Evolutionary conservation across 1,140 invertebrate species (phyloP), one percentile per base, ranked within the genome.

Genomic region (Drosophila murphyi): DNA sequence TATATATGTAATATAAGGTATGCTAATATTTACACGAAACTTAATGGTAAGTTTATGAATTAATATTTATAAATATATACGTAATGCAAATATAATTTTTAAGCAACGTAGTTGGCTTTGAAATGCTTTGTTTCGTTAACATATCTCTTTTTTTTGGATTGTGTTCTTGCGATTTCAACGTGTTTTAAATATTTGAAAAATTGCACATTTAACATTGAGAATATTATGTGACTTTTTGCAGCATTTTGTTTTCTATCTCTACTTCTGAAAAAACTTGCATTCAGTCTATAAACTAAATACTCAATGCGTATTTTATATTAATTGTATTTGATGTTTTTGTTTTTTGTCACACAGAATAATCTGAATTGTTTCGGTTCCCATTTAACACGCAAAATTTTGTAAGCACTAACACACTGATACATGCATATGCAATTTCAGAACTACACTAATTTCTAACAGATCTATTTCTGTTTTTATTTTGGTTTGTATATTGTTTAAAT

Each of bases 221-320:
- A 69, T 28, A 12, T 56, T 68, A 34, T 48, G 28, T 43, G 28
- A 71, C 55, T 10, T 61, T 50, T 34, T 52, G 52, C 10, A 63
- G 35, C 59, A 48, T 61, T 43, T 55, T 51, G 4, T 34, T 20
- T 47, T 35, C 12, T 55, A 5, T 41, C 35, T 60, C 45, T 48
- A 4, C 12, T 51, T 52, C 2, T 52, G 10, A 48, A 28, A 82
- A 64, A 62, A 47, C 31, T 59, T 78, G 39, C 47, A 61, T 62
- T 88, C 83, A 87, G 83, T 87, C 83, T 77, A 80, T 56, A 80
- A 73, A 87, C 78, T 80, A 87, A 87, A 75, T 50, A 51, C 52
- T 52, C 28, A 45, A 20, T 55, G 56, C 7, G 12, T 48, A 56
- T 51, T 50, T 55, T 29, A 35, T 57, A 45, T 63, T 56, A 12